These are phyloP conservation scores for Pantherophis vulpinus DNA, from an alignment of 2,797 vertebrate genomes.

Conservation along the genomic window DNA sequence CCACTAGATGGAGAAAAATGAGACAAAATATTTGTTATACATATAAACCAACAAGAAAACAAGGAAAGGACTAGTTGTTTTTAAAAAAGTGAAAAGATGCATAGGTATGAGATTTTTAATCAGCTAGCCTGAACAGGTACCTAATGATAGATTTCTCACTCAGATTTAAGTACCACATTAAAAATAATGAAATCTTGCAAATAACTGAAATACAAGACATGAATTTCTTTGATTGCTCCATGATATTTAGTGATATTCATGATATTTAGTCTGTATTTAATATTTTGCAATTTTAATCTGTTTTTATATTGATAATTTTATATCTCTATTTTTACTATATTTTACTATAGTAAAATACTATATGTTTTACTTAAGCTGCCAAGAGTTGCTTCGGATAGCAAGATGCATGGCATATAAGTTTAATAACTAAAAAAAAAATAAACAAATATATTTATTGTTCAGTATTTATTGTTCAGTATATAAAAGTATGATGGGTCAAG, in stretches of 20 bases:
- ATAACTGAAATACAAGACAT: background rate
- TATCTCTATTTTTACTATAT: background rate
- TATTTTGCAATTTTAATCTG: background rate
- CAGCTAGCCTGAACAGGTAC: background rate
- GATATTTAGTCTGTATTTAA: background rate
- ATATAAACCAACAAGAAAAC: background rate
- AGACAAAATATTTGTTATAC: background rate
- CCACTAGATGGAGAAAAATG: constrained; percentile 77
- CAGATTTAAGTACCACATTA: background rate
- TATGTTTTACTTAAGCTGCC: background rate
- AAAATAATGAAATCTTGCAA: background rate
- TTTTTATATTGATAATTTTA: background rate
- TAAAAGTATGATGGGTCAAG: background rate
- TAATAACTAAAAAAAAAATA: background rate
- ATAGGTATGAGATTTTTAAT: background rate
- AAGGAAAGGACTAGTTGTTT: background rate
- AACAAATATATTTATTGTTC: background rate
- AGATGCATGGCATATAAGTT: background rate
- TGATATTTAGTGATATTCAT: background rate
- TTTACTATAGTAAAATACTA: background rate
- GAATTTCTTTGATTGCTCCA: background rate
- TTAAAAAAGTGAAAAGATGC: background rate
- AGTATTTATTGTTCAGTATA: background rate
- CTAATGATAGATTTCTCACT: background rate
- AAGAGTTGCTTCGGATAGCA: background rate